Evolutionary conservation across 2,113 vertebrate species (phyloP).

Genomic region (Gallinago paraguaiae): DNA sequence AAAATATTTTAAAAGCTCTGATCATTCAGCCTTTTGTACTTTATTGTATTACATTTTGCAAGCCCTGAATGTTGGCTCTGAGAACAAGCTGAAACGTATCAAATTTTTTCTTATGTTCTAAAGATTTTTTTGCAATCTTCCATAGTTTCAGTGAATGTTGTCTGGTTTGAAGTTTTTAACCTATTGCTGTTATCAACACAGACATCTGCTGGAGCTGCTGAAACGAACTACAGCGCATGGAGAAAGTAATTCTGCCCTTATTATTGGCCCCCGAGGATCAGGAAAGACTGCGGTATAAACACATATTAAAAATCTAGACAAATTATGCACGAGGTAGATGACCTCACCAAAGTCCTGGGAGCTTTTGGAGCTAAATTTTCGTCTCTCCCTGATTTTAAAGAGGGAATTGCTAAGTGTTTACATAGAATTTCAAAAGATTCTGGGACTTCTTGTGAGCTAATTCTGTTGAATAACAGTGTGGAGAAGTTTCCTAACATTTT

Average conservation of each 20-base stretch:
- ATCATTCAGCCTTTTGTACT: neutral
- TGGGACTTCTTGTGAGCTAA: neutral
- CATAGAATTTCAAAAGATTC: neutral
- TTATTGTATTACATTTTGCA: neutral
- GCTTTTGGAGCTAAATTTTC: neutral
- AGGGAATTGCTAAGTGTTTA: neutral
- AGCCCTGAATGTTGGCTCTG: neutral
- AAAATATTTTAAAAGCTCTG: neutral
- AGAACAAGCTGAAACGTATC: neutral
- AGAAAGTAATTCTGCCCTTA: conserved; percentile 94
- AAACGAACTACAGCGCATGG: conserved; percentile 86
- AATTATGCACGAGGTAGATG: neutral
- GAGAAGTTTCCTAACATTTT: neutral
- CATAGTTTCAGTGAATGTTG: neutral
- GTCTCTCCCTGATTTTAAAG: neutral
- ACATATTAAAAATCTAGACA: neutral
- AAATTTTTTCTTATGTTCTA: neutral
- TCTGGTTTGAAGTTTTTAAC: neutral
- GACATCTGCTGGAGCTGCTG: conserved; percentile 90
- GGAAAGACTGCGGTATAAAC: conserved; percentile 88
- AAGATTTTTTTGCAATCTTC: neutral
- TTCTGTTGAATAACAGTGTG: neutral
- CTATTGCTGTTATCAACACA: conserved; percentile 57
- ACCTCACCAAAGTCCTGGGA: neutral
- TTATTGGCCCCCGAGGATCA: conserved; percentile 90